phyloP scores from a whole-genome alignment of 23 tunicate species.

The Ascidia mentula region DNA sequence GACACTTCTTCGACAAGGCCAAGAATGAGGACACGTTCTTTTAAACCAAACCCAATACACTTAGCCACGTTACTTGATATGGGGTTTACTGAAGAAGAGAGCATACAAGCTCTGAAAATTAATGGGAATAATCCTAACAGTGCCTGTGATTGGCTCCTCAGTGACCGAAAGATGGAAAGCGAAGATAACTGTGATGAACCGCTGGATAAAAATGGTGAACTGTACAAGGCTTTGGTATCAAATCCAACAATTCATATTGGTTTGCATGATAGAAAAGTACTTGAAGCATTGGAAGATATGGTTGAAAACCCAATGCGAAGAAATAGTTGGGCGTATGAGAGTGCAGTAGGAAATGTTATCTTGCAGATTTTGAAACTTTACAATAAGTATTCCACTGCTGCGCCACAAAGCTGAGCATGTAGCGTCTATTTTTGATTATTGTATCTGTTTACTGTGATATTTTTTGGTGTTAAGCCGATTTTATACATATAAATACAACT shows the following conservation, averaged over 20 bases:
- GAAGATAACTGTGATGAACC: conserved; percentile 37
- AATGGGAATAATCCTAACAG: conserved; percentile 69
- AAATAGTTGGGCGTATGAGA: conserved; percentile 93
- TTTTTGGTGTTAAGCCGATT: too few species aligned
- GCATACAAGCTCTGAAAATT: conserved; percentile 47
- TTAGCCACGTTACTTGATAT: conserved; percentile 48
- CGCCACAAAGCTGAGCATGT: conserved; percentile 28
- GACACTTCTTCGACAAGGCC: conserved; percentile 8
- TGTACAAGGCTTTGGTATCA: conserved; percentile 66
- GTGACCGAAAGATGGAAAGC: conserved; percentile 45
- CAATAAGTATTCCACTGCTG: conserved; percentile 77
- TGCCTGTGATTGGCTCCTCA: conserved; percentile 86
- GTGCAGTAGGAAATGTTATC: conserved; percentile 88
- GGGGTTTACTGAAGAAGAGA: conserved; percentile 80
- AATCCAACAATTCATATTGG: conserved; percentile 93
- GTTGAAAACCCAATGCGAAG: conserved; percentile 89
- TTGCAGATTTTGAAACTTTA: conserved; percentile 86
- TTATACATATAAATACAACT: too few species aligned
- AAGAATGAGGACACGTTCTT: conserved; percentile 28
- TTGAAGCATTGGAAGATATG: conserved; percentile 94
- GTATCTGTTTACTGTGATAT: too few species aligned
- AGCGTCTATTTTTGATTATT: too few species aligned
- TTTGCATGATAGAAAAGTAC: conserved; percentile 75
- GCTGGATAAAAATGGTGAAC: conserved; percentile 58
- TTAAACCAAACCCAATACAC: conserved; percentile 72